Percentiles rank a stretch among this genome's conserved stretches.
These are phyloP conservation scores for Campodea augens DNA, from an alignment of 1,140 invertebrate genomes.

Conservation along the genomic window DNA sequence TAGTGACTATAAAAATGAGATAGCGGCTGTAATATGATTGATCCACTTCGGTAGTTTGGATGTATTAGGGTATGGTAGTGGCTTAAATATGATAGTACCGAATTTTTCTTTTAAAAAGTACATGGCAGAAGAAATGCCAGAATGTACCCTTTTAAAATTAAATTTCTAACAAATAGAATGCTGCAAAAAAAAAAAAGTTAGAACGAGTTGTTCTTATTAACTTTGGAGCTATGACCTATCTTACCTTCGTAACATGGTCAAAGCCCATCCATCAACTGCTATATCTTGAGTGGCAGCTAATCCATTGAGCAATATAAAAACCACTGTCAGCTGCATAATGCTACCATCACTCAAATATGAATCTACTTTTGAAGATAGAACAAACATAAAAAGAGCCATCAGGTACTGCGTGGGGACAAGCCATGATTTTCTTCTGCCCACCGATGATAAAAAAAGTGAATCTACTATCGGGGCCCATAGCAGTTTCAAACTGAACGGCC, in stretches of 20 bases:
- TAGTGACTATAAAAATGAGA: no score
- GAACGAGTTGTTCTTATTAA: no score
- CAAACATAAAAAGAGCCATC: constrained; percentile 63
- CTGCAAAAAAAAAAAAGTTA: no score
- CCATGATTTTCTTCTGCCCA: constrained; percentile 94
- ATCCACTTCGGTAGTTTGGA: no score
- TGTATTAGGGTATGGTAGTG: no score
- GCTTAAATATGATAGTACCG: no score
- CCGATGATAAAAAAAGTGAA: constrained; percentile 55
- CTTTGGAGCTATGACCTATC: no score
- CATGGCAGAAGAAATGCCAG: no score
- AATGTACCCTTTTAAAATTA: no score
- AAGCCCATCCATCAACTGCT: constrained; percentile 97
- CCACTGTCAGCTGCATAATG: constrained; percentile 54
- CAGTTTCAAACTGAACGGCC: constrained; percentile 95
- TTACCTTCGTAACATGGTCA: constrained; percentile 95
- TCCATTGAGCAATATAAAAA: constrained; percentile 88
- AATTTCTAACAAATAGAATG: no score
- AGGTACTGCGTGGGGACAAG: constrained; percentile 79
- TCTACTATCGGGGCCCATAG: constrained; percentile 98
- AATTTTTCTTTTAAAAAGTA: no score
- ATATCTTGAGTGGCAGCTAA: constrained; percentile 98
- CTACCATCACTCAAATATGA: constrained; percentile 51
- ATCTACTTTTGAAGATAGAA: constrained; percentile 53
- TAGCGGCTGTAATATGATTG: no score